phyloP scores from a whole-genome alignment of 2,797 vertebrate species.

The Spinus olivaceus region DNA sequence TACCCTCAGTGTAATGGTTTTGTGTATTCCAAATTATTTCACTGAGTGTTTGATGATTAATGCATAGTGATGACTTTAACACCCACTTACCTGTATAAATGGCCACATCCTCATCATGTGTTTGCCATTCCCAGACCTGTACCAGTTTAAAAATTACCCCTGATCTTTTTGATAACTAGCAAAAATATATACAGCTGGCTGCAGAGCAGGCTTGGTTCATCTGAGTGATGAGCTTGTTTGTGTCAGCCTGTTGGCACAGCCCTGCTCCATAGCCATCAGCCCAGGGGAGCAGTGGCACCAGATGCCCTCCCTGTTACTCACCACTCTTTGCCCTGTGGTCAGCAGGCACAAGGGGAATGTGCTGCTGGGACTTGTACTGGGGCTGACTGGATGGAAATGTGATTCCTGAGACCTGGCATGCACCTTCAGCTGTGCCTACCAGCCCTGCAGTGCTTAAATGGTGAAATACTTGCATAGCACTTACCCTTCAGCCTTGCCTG shows the following conservation, averaged over 20 bases:
- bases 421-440: not conserved
- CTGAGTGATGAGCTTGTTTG: not conserved
- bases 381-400: not conserved
- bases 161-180: not conserved
- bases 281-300: not conserved
- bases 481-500: not conserved
- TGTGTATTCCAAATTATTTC: not conserved
- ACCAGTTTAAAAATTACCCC: not conserved
- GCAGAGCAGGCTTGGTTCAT: not conserved
- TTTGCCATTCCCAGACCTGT: not conserved
- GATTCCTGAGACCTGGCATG: not conserved
- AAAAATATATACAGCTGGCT: not conserved
- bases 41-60: not conserved
- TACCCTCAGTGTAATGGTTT: not conserved
- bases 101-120: not conserved
- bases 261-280: not conserved
- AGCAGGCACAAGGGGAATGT: rapidly evolving
- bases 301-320: not conserved
- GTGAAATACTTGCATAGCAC: not conserved
- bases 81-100: not conserved
- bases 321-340: not conserved
- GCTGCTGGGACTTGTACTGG: not conserved
- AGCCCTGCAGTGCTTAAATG: not conserved
- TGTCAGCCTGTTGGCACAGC: not conserved
- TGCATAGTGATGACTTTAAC: not conserved